Conservation (phyloP, 2,113 vertebrate genomes). For the Sorex araneus region DNA sequence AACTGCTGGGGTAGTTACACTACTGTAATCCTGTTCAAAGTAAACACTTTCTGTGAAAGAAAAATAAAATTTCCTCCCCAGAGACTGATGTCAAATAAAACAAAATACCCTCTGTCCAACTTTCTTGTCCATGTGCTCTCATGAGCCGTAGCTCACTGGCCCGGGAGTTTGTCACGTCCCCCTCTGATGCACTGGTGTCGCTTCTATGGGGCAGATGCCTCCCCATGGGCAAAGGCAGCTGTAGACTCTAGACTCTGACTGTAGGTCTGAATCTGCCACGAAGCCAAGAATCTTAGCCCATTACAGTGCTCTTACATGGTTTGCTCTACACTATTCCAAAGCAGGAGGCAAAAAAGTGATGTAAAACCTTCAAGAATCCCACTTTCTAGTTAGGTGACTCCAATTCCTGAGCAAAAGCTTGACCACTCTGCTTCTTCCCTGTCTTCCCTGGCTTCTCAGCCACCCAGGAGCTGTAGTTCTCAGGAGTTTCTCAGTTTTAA, state of each 20-base stretch:
- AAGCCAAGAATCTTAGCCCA: not conserved
- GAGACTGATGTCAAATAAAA: slow-evolving; percentile 46
- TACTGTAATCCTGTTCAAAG: slow-evolving; percentile 33
- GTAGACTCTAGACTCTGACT: no score
- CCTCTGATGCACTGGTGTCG: not conserved
- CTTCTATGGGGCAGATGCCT: no score
- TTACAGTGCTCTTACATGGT: not conserved
- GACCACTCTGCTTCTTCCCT: not conserved
- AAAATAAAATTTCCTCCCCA: not conserved
- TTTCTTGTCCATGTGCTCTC: not conserved
- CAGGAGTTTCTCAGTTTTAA: slow-evolving; percentile 48
- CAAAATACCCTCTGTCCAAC: slow-evolving; percentile 16
- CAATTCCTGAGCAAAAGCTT: not conserved
- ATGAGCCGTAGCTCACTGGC: not conserved
- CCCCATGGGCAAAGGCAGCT: no score
- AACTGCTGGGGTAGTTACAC: not conserved
- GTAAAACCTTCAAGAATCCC: slow-evolving; percentile 46
- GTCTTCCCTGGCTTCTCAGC: not conserved
- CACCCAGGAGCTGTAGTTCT: not conserved
- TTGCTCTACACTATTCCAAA: not conserved
- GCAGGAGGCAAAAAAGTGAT: slow-evolving; percentile 6
- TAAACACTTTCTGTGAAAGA: slow-evolving; percentile 34
- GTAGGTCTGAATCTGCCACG: no score
- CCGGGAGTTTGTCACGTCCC: not conserved
- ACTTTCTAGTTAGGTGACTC: slow-evolving; percentile 13